Base-by-base conservation (phyloP, 2,113 vertebrate species). In the Sphaerodactylus townsendi region DNA sequence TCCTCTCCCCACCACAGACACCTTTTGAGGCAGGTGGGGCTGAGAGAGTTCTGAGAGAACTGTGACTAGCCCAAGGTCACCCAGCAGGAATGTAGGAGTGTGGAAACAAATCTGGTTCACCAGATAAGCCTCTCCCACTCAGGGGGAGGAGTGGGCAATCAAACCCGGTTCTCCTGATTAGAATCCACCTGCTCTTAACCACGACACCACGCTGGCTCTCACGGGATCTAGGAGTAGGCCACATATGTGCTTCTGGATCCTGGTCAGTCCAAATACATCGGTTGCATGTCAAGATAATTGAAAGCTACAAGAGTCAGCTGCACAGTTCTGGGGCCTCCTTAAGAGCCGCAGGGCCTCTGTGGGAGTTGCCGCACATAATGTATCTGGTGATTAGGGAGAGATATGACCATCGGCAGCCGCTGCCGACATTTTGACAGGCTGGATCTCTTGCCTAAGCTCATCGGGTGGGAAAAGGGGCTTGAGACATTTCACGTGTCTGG, bases 321-420 rank as follows among this genome's bases (percentile, higher is more conserved):
- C 0, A 0, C 15, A 82, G 41, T 23, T 76, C 46, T 1, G 78
- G 79, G 30, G 44, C 85, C 76, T 78, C 82, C 76, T 82, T 82
- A 83, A 87, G 75, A 35, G 48, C n/a, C n/a, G n/a, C 46, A 69
- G 44, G 46, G 74, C 69, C 79, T 86, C 88, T 80, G 86, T 88
- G 87, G 85, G 83, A 93, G 90, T 90, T 37, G 14, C 44, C 71
- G 28, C 72, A 41, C 0, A 0, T 80, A 66, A 86, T 69, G 75
- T 82, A 92, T 81, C 74, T 84, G 85, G 89, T 88, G 80, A 83
- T 88, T 90, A 80, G 39, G 79, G 88, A 87, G 35, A 59, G 78
- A 75, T 0, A 0, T 41, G 92, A 82, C 86, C 89, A 56, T 62
- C 50, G 50, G 73, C 72, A 17, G 23, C 44, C 23, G 70, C 71